phyloP scores from a whole-genome alignment of 2,113 vertebrate species.

The Ardeotis arabs region DNA sequence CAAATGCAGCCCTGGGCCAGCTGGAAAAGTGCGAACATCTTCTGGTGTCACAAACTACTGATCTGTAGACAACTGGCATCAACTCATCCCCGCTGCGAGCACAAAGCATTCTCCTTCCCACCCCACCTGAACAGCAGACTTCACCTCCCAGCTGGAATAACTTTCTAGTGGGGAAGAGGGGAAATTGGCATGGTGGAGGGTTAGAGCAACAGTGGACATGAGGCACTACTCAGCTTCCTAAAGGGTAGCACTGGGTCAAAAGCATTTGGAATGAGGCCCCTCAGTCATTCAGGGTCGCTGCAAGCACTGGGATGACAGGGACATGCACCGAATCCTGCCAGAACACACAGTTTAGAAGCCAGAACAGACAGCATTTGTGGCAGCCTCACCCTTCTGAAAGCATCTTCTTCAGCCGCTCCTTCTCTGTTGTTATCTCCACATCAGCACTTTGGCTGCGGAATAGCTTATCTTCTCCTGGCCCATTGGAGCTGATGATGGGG shows the following conservation, averaged over 20 bases:
- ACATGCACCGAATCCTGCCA: neutral
- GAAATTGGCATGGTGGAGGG: accelerated
- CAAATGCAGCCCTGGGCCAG: neutral
- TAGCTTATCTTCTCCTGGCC: constrained; percentile 91
- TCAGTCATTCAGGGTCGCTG: too few species aligned
- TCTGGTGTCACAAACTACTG: neutral
- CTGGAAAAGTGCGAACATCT: neutral
- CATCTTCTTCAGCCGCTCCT: constrained; percentile 96
- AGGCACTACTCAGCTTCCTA: neutral
- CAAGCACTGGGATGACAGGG: neutral
- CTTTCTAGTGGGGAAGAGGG: neutral
- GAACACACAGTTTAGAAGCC: neutral
- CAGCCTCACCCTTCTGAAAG: constrained; percentile 88
- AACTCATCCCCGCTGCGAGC: neutral
- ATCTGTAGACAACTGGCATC: neutral
- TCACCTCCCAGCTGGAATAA: neutral
- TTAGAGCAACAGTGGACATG: accelerated
- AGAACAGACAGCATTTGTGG: neutral
- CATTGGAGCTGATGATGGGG: constrained; percentile 83
- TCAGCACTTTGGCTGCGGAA: constrained; percentile 95
- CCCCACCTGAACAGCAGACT: neutral
- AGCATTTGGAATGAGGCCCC: neutral
- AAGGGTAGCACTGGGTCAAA: accelerated
- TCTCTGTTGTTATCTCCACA: constrained; percentile 86
- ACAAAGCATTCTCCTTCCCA: neutral